Percentiles rank a stretch among this genome's conserved stretches.
Evolutionary conservation across 2,888 invertebrate species (phyloP).

Genomic region (Oscheius sp.): DNA sequence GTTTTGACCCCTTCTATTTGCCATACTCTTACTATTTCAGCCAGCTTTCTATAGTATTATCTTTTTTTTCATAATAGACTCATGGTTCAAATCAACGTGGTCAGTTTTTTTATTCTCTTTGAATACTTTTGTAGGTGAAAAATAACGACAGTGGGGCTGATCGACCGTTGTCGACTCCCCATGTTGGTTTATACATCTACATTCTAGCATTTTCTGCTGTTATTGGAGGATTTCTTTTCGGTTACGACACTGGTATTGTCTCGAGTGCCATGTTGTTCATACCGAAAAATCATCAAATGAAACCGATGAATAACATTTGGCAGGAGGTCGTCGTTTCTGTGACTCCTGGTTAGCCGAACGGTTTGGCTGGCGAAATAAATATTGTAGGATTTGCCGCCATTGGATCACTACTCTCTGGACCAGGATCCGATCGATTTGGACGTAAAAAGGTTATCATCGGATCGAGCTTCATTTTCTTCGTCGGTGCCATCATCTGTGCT

Average conservation of each 20-base stretch:
- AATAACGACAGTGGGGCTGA: slow-evolving; percentile 41
- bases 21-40: no score
- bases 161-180: slow-evolving; percentile 37
- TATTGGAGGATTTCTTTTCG: slow-evolving; percentile 70
- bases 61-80: no score
- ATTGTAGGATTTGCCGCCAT: slow-evolving; percentile 52
- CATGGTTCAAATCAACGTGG: slow-evolving; percentile 29
- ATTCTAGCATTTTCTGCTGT: slow-evolving; percentile 55
- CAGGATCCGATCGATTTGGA: slow-evolving; percentile 73
- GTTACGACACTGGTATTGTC: slow-evolving; percentile 76
- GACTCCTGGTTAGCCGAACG: slow-evolving; percentile 57
- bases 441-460: slow-evolving; percentile 73
- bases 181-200: slow-evolving; percentile 51
- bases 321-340: slow-evolving; percentile 63
- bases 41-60: no score
- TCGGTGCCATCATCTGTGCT: slow-evolving; percentile 72
- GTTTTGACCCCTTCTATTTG: no score
- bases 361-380: neutral
- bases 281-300: slow-evolving; percentile 48
- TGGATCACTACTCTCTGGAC: slow-evolving; percentile 69
- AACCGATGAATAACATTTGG: slow-evolving; percentile 57
- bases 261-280: slow-evolving; percentile 71
- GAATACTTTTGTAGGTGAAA: neutral
- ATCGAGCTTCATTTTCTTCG: slow-evolving; percentile 73
- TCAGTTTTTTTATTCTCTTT: neutral